These are phyloP conservation scores for Mustela erminea DNA, from an alignment of 2,797 vertebrate genomes.

Conservation along the genomic window DNA sequence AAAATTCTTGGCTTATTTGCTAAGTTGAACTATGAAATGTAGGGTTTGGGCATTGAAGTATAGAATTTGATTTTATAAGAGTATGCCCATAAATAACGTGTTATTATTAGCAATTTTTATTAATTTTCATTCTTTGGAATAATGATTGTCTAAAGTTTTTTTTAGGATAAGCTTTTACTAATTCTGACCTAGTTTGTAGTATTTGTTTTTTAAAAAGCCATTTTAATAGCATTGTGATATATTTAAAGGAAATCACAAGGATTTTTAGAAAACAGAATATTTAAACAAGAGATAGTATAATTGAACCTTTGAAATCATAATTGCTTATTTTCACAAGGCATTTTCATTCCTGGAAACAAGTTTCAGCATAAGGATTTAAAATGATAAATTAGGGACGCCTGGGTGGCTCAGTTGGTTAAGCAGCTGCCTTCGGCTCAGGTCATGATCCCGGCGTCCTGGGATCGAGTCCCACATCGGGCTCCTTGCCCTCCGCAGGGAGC, in stretches of 20 bases:
- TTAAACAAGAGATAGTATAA: constrained; percentile 47
- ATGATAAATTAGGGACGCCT: constrained; percentile 23
- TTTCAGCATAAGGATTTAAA: constrained; percentile 55
- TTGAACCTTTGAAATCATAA: constrained; percentile 54
- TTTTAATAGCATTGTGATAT: constrained; percentile 37
- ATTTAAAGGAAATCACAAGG: constrained; percentile 53
- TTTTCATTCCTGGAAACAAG: constrained; percentile 46
- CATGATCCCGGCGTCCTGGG: too few species aligned
- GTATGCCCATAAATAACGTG: not conserved
- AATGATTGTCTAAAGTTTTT: not conserved
- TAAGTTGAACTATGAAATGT: not conserved
- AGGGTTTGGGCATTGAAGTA: not conserved
- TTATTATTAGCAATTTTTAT: constrained; percentile 19
- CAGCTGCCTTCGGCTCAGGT: too few species aligned
- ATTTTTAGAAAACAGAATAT: constrained; percentile 44
- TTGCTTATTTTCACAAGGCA: constrained; percentile 36
- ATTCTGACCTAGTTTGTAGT: constrained; percentile 26
- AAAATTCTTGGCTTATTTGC: constrained; percentile 50
- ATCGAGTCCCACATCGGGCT: too few species aligned
- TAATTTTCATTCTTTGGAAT: constrained; percentile 27
- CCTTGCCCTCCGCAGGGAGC: too few species aligned
- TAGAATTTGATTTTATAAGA: not conserved
- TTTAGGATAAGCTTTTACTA: constrained; percentile 34
- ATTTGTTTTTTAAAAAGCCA: constrained; percentile 30
- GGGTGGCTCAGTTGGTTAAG: too few species aligned